Percentiles rank a stretch among this genome's conserved stretches.
Evolutionary conservation across 2,888 invertebrate species (phyloP).

Genomic region (Tetrapedia diversipes): DNA sequence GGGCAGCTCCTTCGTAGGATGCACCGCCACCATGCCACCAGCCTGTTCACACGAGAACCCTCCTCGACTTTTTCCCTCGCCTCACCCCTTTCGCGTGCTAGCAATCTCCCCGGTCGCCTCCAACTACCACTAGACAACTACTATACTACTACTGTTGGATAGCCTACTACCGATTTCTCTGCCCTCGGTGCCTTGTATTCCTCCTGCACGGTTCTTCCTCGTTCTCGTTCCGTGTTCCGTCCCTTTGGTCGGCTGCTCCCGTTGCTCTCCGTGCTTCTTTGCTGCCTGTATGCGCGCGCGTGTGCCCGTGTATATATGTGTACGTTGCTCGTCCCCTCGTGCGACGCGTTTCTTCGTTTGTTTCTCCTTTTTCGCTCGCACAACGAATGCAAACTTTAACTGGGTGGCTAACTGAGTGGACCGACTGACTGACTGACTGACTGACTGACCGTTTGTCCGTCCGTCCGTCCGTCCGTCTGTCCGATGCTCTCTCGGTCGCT

Average conservation of each 20-base stretch:
- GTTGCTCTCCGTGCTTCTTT: constrained; percentile 13
- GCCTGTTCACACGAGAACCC: constrained; percentile 41
- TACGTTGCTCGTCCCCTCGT: constrained; percentile 6
- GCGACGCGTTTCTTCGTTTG: background rate
- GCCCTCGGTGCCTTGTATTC: background rate
- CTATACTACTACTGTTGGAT: background rate
- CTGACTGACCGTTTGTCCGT: constrained; percentile 44
- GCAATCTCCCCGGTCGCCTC: no score
- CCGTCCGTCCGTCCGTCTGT: constrained; percentile 60
- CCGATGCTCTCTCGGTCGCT: constrained; percentile 65
- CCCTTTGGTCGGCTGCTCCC: background rate
- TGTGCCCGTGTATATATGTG: background rate
- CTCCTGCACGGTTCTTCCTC: constrained; percentile 1
- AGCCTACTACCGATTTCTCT: constrained; percentile 1
- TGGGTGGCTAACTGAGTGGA: constrained; percentile 57
- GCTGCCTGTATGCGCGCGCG: no score
- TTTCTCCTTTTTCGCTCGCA: no score
- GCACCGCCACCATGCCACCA: constrained; percentile 73
- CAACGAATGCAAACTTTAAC: constrained; percentile 23
- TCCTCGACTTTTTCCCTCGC: constrained; percentile 29
- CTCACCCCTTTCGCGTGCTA: constrained; percentile 19
- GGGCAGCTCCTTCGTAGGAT: constrained; percentile 70
- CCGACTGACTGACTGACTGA: constrained; percentile 57
- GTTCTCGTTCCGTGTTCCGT: constrained; percentile 8
- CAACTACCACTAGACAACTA: constrained; percentile 18